Percentiles rank a stretch among this genome's conserved stretches.
phyloP scores from a whole-genome alignment of 1,140 invertebrate species.

The Leguminivora glycinivorella region DNA sequence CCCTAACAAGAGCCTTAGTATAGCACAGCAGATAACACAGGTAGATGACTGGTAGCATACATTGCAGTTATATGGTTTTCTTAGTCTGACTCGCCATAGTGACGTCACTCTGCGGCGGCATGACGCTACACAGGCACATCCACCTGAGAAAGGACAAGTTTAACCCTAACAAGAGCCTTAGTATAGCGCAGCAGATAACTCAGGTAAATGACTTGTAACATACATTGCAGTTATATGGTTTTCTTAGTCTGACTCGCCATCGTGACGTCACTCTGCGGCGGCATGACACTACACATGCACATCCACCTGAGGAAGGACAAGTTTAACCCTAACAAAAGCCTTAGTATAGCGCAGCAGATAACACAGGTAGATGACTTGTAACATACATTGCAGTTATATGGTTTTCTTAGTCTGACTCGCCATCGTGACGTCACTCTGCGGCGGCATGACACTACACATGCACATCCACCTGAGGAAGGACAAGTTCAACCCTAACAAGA shows the following conservation, averaged over 20 bases:
- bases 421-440: slow-evolving; percentile 98
- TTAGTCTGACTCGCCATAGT: slow-evolving; percentile 99
- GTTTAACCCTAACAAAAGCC: slow-evolving; percentile 96
- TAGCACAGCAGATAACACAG: slow-evolving; percentile 98
- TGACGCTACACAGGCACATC: slow-evolving; percentile 96
- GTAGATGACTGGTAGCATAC: slow-evolving; percentile 74
- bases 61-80: too few species aligned
- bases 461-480: slow-evolving; percentile 95
- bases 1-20: slow-evolving; percentile 94
- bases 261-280: slow-evolving; percentile 97
- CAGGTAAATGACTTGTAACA: slow-evolving; percentile 82
- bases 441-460: slow-evolving; percentile 96
- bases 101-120: slow-evolving; percentile 97
- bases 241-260: too few species aligned
- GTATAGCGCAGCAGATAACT: slow-evolving; percentile 97
- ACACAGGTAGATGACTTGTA: slow-evolving; percentile 86
- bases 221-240: too few species aligned
- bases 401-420: too few species aligned
- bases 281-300: slow-evolving; percentile 95
- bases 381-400: too few species aligned
- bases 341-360: slow-evolving; percentile 97
- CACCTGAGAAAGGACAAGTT: slow-evolving; percentile 96
- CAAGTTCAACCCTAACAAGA: slow-evolving; percentile 97
- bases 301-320: slow-evolving; percentile 96
- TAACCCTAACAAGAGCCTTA: slow-evolving; percentile 94